Percentiles rank a stretch among this genome's conserved stretches.
Conservation (phyloP, 2,888 invertebrate genomes). For the Apamea crenata region DNA sequence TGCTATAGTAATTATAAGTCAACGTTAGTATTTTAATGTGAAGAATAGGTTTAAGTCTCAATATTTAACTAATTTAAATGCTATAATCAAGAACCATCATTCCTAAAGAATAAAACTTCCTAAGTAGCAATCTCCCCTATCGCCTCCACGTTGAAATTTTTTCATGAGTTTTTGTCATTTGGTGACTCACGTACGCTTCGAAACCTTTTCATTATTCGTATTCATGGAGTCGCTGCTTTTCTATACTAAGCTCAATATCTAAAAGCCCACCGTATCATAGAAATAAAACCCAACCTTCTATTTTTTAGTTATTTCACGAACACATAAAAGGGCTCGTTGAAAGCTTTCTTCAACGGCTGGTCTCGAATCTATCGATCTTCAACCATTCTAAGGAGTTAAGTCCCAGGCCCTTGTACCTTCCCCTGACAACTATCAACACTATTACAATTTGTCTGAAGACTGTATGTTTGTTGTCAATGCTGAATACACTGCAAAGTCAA, state of each 20-base stretch:
- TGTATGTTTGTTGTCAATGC: conserved; percentile 51
- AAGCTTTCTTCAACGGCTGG: conserved; percentile 49
- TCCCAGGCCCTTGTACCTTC: conserved; percentile 28
- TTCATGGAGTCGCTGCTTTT: background rate
- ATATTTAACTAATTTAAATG: background rate
- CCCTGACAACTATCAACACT: conserved; percentile 44
- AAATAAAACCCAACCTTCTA: conserved; percentile 17
- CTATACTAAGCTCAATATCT: background rate
- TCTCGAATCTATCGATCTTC: conserved; percentile 61
- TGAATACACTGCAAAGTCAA: conserved; percentile 27
- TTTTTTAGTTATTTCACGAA: conserved; percentile 39
- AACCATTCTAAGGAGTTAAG: conserved; percentile 39
- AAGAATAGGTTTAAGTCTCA: background rate
- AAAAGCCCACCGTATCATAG: background rate
- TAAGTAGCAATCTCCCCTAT: background rate
- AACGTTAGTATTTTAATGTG: background rate
- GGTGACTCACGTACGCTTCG: background rate
- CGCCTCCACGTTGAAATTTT: background rate
- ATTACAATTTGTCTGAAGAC: conserved; percentile 35
- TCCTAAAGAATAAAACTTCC: background rate
- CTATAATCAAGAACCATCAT: background rate
- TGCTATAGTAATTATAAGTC: background rate
- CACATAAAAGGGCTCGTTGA: conserved; percentile 41
- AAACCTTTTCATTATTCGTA: conserved; percentile 9
- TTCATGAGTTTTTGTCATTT: background rate